These are phyloP conservation scores for Trinectes maculatus DNA, from an alignment of 2,113 vertebrate species.

Conservation along the genomic window DNA sequence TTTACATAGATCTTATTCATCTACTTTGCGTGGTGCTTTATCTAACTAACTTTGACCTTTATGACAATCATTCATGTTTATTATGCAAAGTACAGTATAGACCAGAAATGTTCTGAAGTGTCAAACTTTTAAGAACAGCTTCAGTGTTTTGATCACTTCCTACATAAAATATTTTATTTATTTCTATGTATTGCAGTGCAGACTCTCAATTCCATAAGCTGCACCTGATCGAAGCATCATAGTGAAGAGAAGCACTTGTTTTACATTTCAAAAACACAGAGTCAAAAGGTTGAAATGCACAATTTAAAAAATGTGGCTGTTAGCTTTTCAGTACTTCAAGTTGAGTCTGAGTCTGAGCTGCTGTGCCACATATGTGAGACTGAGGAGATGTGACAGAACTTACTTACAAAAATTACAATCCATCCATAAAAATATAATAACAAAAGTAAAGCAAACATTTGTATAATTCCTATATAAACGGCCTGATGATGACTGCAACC, in stretches of 20 bases:
- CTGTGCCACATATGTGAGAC: neutral
- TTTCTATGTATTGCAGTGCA: neutral
- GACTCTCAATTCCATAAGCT: neutral
- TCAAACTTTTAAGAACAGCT: too few species aligned
- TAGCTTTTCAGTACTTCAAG: neutral
- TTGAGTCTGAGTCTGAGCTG: neutral
- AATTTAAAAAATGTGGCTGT: neutral
- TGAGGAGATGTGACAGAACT: neutral
- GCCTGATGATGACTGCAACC: slow-evolving; percentile 2
- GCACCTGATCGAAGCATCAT: neutral
- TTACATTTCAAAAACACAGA: neutral
- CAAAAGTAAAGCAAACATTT: neutral
- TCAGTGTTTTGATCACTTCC: neutral
- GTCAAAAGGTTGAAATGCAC: neutral
- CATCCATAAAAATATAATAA: neutral
- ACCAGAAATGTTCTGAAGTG: too few species aligned
- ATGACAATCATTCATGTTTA: too few species aligned
- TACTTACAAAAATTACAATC: neutral
- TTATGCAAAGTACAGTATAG: too few species aligned
- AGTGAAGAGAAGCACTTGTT: neutral
- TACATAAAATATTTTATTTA: too few species aligned
- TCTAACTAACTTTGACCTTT: too few species aligned
- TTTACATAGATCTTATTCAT: too few species aligned
- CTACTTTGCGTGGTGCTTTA: too few species aligned
- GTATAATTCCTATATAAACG: neutral